These are phyloP conservation scores for Cheumatopsyche charites DNA, from an alignment of 1,140 invertebrate genomes.

Conservation along the genomic window DNA sequence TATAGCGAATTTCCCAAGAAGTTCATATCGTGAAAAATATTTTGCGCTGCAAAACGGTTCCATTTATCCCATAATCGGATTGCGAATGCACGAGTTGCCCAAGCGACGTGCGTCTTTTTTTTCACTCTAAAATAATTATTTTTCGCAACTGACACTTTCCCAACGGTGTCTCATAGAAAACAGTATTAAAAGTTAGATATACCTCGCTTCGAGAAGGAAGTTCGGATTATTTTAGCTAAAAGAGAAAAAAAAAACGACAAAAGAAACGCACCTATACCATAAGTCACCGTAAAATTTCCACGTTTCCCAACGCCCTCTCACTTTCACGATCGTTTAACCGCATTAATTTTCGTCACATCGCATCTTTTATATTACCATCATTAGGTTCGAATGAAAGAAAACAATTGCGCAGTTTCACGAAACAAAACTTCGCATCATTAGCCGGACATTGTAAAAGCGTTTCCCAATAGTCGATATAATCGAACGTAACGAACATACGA, in stretches of 20 bases:
- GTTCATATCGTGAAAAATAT: too few relatives aligned
- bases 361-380: background rate
- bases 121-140: slow-evolving; percentile 6
- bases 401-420: too few relatives aligned
- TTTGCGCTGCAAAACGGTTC: too few relatives aligned
- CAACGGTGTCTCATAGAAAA: background rate
- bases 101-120: slow-evolving; percentile 2
- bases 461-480: too few relatives aligned
- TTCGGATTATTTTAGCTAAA: background rate
- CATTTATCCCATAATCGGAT: too few relatives aligned
- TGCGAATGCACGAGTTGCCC: background rate
- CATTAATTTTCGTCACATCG: background rate
- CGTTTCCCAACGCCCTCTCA: slow-evolving; percentile 11
- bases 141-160: slow-evolving; percentile 14
- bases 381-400: background rate
- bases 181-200: background rate
- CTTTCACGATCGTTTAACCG: slow-evolving; percentile 1
- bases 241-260: background rate
- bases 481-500: too few relatives aligned
- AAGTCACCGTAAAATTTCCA: slow-evolving; percentile 11
- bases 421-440: too few relatives aligned
- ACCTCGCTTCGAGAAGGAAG: background rate
- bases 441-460: too few relatives aligned
- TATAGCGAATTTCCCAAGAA: slow-evolving; percentile 5
- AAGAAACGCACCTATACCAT: background rate